phyloP scores from a whole-genome alignment of 2,797 vertebrate genomes.

The Cirrhinus molitorella region DNA sequence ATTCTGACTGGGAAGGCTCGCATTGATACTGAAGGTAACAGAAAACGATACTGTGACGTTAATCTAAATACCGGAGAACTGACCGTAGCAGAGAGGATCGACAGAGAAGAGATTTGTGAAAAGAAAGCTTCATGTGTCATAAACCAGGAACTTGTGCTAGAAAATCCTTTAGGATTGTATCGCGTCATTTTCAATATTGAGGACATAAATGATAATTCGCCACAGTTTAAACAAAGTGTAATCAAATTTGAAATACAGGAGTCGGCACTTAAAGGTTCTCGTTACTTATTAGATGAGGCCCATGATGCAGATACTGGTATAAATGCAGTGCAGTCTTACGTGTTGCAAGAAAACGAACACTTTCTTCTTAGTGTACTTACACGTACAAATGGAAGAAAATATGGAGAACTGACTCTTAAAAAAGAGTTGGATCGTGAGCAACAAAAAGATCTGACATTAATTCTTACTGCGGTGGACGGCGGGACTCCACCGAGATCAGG shows the following conservation, averaged over 20 bases:
- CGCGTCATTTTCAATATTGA: slow-evolving; percentile 24
- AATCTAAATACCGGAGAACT: slow-evolving; percentile 70
- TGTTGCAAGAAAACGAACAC: slow-evolving; percentile 59
- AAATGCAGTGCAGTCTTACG: slow-evolving; percentile 69
- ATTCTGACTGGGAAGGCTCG: too few species aligned
- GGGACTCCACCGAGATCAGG: not conserved
- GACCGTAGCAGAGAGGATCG: slow-evolving; percentile 55
- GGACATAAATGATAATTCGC: slow-evolving; percentile 61
- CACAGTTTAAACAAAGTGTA: slow-evolving; percentile 48
- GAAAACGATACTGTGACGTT: slow-evolving; percentile 63
- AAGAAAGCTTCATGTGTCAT: not conserved
- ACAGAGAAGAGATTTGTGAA: slow-evolving; percentile 72
- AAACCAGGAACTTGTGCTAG: slow-evolving; percentile 41
- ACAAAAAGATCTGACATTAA: too few species aligned
- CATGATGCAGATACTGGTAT: slow-evolving; percentile 66
- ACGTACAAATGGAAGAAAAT: too few species aligned
- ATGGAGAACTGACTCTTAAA: too few species aligned
- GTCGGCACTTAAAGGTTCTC: slow-evolving; percentile 58
- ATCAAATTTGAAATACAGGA: slow-evolving; percentile 69
- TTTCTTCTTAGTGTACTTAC: too few species aligned
- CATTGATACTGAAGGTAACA: not conserved
- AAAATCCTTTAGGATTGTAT: slow-evolving; percentile 39
- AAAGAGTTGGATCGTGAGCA: not conserved
- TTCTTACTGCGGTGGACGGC: too few species aligned
- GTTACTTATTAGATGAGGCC: slow-evolving; percentile 67